Evolutionary conservation across 2,888 invertebrate genomes (phyloP).

Genomic region (Lasioglossum lativentre): DNA sequence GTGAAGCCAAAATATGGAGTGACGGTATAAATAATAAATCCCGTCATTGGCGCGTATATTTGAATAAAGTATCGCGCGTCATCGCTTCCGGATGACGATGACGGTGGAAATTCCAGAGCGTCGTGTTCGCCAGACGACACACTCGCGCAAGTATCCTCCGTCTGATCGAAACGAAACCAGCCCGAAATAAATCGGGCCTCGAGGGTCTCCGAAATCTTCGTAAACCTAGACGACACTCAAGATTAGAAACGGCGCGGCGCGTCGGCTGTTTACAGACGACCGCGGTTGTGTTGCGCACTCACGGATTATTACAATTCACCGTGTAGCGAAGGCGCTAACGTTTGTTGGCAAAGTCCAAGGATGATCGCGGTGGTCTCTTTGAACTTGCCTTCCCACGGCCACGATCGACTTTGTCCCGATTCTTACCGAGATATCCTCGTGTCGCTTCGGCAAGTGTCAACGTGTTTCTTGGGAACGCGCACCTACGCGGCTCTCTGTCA

Average conservation of each 20-base stretch:
- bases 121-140: slow-evolving; percentile 31
- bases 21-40: not conserved
- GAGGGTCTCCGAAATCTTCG: slow-evolving; percentile 35
- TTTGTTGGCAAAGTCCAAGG: slow-evolving; percentile 42
- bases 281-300: slow-evolving; percentile 36
- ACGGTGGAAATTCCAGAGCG: slow-evolving; percentile 26
- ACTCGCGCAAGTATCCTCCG: slow-evolving; percentile 1
- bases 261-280: slow-evolving; percentile 36
- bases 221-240: slow-evolving; percentile 20
- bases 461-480: not conserved
- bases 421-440: not conserved
- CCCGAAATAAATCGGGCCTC: slow-evolving; percentile 46
- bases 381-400: slow-evolving; percentile 44
- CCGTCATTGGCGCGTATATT: not conserved
- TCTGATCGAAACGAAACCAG: slow-evolving; percentile 29
- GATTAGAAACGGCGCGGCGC: slow-evolving; percentile 25
- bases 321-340: slow-evolving; percentile 46
- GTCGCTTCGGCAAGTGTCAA: slow-evolving; percentile 21
- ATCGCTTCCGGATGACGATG: slow-evolving; percentile 17
- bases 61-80: not conserved
- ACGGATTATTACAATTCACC: slow-evolving; percentile 36
- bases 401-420: slow-evolving; percentile 1
- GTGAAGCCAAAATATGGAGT: not conserved
- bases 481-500: not conserved
- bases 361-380: slow-evolving; percentile 38